A percentile compares a stretch with the other conserved stretches of the same genome.
Evolutionary conservation across 2,113 vertebrate genomes (phyloP).

Genomic region (Laticauda laticaudata): DNA sequence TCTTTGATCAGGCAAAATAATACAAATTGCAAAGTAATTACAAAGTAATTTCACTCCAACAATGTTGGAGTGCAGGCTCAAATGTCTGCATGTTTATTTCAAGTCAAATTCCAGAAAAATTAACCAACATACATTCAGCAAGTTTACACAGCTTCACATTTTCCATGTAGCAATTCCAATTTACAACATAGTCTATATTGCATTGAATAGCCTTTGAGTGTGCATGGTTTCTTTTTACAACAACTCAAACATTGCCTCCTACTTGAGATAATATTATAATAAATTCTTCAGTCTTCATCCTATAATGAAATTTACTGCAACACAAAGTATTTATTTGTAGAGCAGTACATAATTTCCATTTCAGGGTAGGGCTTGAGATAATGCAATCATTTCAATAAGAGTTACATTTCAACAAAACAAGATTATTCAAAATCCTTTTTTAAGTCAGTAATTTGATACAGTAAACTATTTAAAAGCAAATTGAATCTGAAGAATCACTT

Average conservation of each 20-base stretch:
- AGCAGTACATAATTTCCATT: not conserved
- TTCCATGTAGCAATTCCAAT: slow-evolving; percentile 41
- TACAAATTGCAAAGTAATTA: not conserved
- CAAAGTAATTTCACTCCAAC: slow-evolving; percentile 22
- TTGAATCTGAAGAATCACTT: not conserved
- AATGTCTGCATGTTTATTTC: slow-evolving; percentile 50
- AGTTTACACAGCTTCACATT: slow-evolving; percentile 35
- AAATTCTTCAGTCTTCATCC: slow-evolving; percentile 4
- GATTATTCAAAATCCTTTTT: not conserved
- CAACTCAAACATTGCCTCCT: slow-evolving; percentile 29
- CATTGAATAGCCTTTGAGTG: slow-evolving; percentile 22
- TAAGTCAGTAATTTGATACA: not conserved
- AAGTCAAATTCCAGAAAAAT: slow-evolving; percentile 50
- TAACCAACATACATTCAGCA: slow-evolving; percentile 32
- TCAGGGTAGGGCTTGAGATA: not conserved
- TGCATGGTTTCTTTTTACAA: slow-evolving; percentile 44
- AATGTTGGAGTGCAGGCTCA: too few relatives aligned
- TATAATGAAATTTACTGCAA: slow-evolving; percentile 1
- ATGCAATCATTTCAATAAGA: not conserved
- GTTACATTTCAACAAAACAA: not conserved
- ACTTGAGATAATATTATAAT: slow-evolving; percentile 24
- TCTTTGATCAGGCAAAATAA: not conserved
- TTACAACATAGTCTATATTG: slow-evolving; percentile 22
- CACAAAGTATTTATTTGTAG: not conserved
- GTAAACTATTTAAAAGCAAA: not conserved